Percentiles rank a stretch among this genome's conserved stretches.
Evolutionary conservation across 2,888 invertebrate species (phyloP).

Genomic region (Corythucha ciliata): DNA sequence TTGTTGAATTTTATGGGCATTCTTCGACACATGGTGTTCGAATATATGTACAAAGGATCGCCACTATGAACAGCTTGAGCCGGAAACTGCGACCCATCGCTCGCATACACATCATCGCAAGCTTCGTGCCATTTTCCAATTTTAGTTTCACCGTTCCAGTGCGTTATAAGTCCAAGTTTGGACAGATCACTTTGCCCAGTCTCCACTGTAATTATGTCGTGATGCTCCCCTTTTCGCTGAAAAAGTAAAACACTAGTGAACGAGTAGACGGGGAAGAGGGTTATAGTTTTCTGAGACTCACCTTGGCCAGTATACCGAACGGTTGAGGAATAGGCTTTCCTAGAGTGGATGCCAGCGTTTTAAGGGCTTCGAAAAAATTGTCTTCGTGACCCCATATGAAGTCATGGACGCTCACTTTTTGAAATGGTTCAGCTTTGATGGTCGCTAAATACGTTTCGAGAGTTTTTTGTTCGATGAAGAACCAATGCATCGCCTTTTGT

Average conservation of each 20-base stretch:
- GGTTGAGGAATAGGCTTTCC: conserved; percentile 21
- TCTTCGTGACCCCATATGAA: conserved; percentile 29
- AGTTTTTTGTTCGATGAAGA: conserved; percentile 18
- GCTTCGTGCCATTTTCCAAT: conserved; percentile 26
- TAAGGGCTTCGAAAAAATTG: conserved; percentile 21
- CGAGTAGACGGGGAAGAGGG: neutral
- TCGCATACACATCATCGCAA: conserved; percentile 24
- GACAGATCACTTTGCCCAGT: conserved; percentile 24
- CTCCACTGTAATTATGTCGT: conserved; percentile 25
- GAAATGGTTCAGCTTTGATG: conserved; percentile 17
- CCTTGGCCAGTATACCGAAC: conserved; percentile 29
- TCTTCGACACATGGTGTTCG: conserved; percentile 27
- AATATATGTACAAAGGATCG: conserved; percentile 25
- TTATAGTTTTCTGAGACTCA: neutral
- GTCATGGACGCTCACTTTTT: conserved; percentile 22
- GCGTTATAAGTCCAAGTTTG: conserved; percentile 23
- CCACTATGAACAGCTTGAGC: conserved; percentile 26
- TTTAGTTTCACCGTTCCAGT: conserved; percentile 20
- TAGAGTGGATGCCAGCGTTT: conserved; percentile 10
- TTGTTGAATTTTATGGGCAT: conserved; percentile 26
- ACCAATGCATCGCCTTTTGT: conserved; percentile 13
- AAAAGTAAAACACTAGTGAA: neutral
- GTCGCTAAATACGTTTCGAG: conserved; percentile 2
- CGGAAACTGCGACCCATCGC: conserved; percentile 29
- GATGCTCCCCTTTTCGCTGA: conserved; percentile 27